Conservation (phyloP, 2,113 vertebrate species). For the Narcine bancroftii region DNA sequence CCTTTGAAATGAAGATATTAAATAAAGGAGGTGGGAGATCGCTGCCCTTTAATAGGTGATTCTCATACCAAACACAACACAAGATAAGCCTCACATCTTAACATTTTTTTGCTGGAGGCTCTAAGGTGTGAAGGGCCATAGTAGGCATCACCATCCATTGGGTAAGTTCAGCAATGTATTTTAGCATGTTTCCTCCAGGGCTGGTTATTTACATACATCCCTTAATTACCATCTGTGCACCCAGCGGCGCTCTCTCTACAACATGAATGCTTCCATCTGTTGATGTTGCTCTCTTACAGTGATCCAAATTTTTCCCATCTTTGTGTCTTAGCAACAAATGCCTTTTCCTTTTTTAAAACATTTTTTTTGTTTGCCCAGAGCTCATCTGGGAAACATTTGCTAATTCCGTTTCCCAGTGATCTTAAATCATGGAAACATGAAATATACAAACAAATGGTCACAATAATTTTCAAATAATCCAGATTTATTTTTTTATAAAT, state of each 20-base stretch:
- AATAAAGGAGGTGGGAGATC: conserved; percentile 27
- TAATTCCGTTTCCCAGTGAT: conserved; percentile 22
- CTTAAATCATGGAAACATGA: conserved; percentile 28
- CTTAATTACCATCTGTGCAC: conserved; percentile 74
- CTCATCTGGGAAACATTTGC: conserved; percentile 34
- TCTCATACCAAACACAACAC: not conserved
- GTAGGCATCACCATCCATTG: conserved; percentile 36
- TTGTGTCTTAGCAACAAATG: conserved; percentile 51
- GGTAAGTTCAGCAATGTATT: conserved; percentile 47
- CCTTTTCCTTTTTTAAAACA: conserved; percentile 11
- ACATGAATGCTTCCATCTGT: conserved; percentile 73
- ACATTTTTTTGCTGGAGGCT: not conserved
- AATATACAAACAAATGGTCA: not conserved
- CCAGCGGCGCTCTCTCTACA: conserved; percentile 66
- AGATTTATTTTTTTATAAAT: not conserved
- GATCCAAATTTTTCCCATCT: conserved; percentile 74
- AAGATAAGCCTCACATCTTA: conserved; percentile 44
- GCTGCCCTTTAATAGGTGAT: conserved; percentile 16
- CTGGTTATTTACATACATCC: conserved; percentile 66
- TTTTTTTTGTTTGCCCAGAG: conserved; percentile 21
- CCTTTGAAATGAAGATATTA: conserved; percentile 30
- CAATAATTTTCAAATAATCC: not conserved
- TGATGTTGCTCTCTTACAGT: conserved; percentile 69
- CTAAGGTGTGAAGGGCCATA: conserved; percentile 38
- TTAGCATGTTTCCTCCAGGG: conserved; percentile 54